A percentile compares a stretch with the other conserved stretches of the same genome.
phyloP scores from a whole-genome alignment of 2,888 invertebrate genomes.

The Rotaria magnacalcarata region DNA sequence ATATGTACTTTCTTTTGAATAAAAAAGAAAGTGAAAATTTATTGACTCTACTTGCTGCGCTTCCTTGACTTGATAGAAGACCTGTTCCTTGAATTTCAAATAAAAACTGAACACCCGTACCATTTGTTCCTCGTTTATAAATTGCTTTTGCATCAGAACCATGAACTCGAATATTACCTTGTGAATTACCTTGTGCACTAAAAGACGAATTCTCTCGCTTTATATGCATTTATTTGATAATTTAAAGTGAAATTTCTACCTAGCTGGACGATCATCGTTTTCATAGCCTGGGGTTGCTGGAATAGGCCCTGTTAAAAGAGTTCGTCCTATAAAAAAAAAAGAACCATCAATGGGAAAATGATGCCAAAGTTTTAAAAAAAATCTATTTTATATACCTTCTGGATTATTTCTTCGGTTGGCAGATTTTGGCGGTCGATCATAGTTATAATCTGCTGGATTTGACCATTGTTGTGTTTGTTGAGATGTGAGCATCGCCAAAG shows the following conservation, averaged over 20 bases:
- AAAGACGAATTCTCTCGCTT: no score
- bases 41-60: not conserved
- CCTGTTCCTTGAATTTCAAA: not conserved
- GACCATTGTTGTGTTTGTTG: not conserved
- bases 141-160: conserved; percentile 11
- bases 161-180: not conserved
- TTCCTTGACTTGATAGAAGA: not conserved
- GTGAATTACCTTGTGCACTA: no score
- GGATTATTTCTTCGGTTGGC: not conserved
- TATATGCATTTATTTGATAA: no score
- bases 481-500: not conserved
- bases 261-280: not conserved
- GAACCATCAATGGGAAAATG: no score
- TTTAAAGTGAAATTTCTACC: not conserved
- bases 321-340: not conserved
- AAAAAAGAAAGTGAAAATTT: not conserved
- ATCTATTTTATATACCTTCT: not conserved
- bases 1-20: no score
- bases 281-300: conserved; percentile 2
- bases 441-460: not conserved
- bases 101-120: conserved; percentile 2
- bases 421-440: not conserved
- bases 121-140: not conserved
- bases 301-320: not conserved
- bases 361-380: not conserved